Base-by-base conservation (phyloP, 2,797 vertebrate species). In the Choloepus didactylus region DNA sequence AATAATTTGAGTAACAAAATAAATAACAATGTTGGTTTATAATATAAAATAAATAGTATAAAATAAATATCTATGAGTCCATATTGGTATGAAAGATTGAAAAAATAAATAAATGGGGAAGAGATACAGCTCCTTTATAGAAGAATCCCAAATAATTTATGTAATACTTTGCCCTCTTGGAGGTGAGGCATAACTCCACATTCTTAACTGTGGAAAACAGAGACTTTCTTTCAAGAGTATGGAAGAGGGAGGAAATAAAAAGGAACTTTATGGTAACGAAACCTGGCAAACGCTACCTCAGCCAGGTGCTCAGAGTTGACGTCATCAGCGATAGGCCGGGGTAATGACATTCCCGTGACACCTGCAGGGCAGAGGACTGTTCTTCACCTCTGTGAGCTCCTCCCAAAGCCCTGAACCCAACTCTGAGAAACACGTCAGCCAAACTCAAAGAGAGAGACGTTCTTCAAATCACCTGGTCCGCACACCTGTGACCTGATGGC, bases 41-140 rank as follows among this genome's bases (percentile, higher is more conserved):
- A 87, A 64, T 18, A 81, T 67, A 86, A 88, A 82, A 92, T 16
- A 92, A 72, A 67, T 69, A 59, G n/a, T 18, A 81, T 67, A 86
- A 88, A 82, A 92, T 16, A 92, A 72, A 67, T 69, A 59, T 10
- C 38, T 56, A 70, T 41, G 19, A 80, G 12, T 85, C 5, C 9
- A 29, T 54, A 49, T 6, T 72, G 4, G 72, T n/a, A 77, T 35
- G 91, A 83, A 77, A 31, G 1, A 19, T 73, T 75, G 60, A 76
- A 64, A 77, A 21, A 66, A 82, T 81, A 86, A 59, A 35, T 62
- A 67, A 87, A 46, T 82, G 41, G 27, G 92, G 10, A 89, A 76
- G 27, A 91, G 15, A 49, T 1, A 87, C 73, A 84, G 85, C 27
- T 92, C 27, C 11, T 67, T 2, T 25, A 66, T 11, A 88, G 21